A percentile compares a stretch with the other conserved stretches of the same genome.
These are phyloP conservation scores for Hoplostethus atlanticus DNA, from an alignment of 2,797 vertebrate genomes.

Conservation along the genomic window DNA sequence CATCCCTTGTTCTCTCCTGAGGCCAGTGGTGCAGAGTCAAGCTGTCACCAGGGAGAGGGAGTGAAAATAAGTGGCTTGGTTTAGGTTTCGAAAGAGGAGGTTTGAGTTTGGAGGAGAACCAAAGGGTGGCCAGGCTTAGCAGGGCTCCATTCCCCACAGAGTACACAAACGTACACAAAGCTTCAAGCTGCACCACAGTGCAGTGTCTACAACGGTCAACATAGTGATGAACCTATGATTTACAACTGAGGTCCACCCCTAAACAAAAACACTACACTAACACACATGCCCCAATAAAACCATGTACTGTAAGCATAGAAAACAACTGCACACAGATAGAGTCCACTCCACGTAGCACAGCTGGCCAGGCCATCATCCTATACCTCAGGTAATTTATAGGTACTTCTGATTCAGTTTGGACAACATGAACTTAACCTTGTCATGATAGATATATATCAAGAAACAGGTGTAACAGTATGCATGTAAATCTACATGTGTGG, in stretches of 20 bases:
- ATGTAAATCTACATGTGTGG: no score
- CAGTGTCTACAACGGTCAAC: conserved; percentile 23
- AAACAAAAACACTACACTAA: conserved; percentile 35
- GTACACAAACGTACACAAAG: conserved; percentile 9
- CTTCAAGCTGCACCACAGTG: conserved; percentile 14
- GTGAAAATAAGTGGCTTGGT: conserved; percentile 52
- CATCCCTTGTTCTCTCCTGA: conserved; percentile 17
- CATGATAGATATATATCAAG: neutral
- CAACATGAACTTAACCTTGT: conserved; percentile 24
- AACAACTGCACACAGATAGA: conserved; percentile 13
- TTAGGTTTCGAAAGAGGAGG: conserved; percentile 47
- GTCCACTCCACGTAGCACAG: conserved; percentile 36
- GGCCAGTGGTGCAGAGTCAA: conserved; percentile 43
- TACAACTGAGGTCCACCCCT: conserved; percentile 15
- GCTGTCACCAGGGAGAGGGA: conserved; percentile 42
- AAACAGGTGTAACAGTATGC: neutral
- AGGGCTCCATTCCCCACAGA: conserved; percentile 15
- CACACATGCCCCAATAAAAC: conserved; percentile 16
- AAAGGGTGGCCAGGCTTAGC: conserved; percentile 21
- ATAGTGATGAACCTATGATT: conserved; percentile 43
- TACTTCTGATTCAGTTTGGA: conserved; percentile 27
- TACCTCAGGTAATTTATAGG: conserved; percentile 39
- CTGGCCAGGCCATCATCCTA: conserved; percentile 30
- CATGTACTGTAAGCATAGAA: conserved; percentile 6
- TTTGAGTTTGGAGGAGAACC: conserved; percentile 23